Percentiles rank a stretch among this genome's conserved stretches.
phyloP scores from a whole-genome alignment of 2,797 vertebrate species.

The Morus bassanus region DNA sequence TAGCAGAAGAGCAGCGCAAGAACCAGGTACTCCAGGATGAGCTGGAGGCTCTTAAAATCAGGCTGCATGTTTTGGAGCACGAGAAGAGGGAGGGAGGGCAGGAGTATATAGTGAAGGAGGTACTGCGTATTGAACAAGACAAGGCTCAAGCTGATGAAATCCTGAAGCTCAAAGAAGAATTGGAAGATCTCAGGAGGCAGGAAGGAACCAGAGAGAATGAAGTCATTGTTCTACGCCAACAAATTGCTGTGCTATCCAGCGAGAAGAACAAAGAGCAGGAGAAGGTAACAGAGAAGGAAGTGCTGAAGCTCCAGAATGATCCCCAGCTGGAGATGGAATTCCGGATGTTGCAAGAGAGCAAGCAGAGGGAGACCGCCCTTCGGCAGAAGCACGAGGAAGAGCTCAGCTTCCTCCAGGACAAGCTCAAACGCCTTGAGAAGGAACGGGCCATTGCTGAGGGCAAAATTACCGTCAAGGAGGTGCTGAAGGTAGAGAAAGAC shows the following conservation, averaged over 20 bases:
- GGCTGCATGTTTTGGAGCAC: slow-evolving; percentile 82
- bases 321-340: slow-evolving; percentile 90
- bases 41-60: slow-evolving; percentile 82
- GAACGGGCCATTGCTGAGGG: slow-evolving; percentile 93
- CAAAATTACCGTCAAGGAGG: slow-evolving; percentile 94
- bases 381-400: slow-evolving; percentile 90
- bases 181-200: slow-evolving; percentile 87
- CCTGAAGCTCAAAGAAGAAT: slow-evolving; percentile 86
- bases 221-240: slow-evolving; percentile 82
- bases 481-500: slow-evolving; percentile 96
- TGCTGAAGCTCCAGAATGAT: slow-evolving; percentile 93
- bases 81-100: slow-evolving; percentile 88
- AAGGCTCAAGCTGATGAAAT: slow-evolving; percentile 88
- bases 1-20: slow-evolving; percentile 87
- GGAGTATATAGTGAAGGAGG: slow-evolving; percentile 94
- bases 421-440: slow-evolving; percentile 88
- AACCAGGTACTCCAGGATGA: slow-evolving; percentile 88
- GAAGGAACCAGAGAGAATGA: slow-evolving; percentile 87
- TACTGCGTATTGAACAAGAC: slow-evolving; percentile 92
- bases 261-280: slow-evolving; percentile 89
- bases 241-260: slow-evolving; percentile 81
- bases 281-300: slow-evolving; percentile 89
- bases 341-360: slow-evolving; percentile 81
- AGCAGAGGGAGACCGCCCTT: slow-evolving; percentile 78
- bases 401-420: slow-evolving; percentile 88